Conservation (phyloP, 2,888 invertebrate species). For the Agrochola lota region DNA sequence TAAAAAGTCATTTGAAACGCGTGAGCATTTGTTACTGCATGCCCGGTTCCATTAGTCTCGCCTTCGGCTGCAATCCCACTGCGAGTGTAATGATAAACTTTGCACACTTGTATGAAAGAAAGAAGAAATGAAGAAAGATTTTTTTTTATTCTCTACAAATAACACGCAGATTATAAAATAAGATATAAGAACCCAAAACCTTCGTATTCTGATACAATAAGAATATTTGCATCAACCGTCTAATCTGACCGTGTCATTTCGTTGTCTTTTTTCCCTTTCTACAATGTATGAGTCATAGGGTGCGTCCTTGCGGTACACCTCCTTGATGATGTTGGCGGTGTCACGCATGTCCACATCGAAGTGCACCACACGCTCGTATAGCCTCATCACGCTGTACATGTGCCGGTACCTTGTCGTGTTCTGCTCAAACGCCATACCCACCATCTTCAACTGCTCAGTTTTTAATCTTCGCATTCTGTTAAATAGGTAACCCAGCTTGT, state of each 20-base stretch:
- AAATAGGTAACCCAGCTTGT: slow-evolving; percentile 75
- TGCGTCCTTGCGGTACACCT: not conserved
- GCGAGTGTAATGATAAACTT: not conserved
- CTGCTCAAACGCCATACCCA: not conserved
- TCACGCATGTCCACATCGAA: slow-evolving; percentile 73
- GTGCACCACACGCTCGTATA: slow-evolving; percentile 70
- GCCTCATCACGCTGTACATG: slow-evolving; percentile 42
- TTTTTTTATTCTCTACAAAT: not conserved
- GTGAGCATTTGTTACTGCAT: not conserved
- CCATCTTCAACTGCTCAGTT: slow-evolving; percentile 70
- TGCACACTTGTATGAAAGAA: not conserved
- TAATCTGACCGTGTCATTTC: no score
- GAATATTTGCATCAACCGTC: no score
- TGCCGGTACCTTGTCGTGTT: accelerated
- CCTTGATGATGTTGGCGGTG: slow-evolving; percentile 62
- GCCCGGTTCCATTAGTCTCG: not conserved
- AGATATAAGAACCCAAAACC: not conserved
- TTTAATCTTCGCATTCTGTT: slow-evolving; percentile 72
- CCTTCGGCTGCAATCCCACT: not conserved
- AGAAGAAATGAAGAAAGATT: not conserved
- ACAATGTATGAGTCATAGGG: not conserved
- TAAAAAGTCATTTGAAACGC: not conserved
- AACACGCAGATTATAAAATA: not conserved
- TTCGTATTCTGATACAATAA: not conserved
- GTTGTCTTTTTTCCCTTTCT: no score